Conservation (phyloP, 2,888 invertebrate species). For the Diploptera punctata region DNA sequence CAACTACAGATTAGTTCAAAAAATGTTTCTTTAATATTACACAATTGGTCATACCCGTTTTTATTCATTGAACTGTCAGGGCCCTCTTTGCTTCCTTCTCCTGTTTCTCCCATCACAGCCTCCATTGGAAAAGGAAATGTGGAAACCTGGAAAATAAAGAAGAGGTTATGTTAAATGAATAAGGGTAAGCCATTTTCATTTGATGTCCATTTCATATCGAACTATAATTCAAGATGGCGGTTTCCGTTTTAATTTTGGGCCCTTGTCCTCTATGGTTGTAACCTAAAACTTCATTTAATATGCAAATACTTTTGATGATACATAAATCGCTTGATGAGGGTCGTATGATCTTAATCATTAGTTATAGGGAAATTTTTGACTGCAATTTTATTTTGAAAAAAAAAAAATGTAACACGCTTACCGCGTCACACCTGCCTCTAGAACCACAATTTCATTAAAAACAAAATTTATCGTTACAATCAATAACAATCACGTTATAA, state of each 20-base stretch:
- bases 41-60: constrained; percentile 15
- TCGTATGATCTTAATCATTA: not conserved
- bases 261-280: not conserved
- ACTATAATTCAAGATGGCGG: constrained; percentile 41
- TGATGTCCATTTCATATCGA: constrained; percentile 18
- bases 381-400: not conserved
- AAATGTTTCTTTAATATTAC: no score
- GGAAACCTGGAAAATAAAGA: constrained; percentile 27
- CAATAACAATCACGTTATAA: no score
- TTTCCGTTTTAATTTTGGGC: constrained; percentile 13
- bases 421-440: constrained; percentile 41
- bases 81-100: constrained; percentile 39
- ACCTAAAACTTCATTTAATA: no score
- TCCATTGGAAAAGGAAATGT: constrained; percentile 38
- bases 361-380: not conserved
- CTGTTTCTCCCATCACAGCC: constrained; percentile 42
- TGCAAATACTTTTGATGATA: no score
- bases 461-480: not conserved
- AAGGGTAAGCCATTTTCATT: not conserved
- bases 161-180: constrained; percentile 25
- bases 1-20: no score
- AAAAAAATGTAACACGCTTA: constrained; percentile 33
- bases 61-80: constrained; percentile 22
- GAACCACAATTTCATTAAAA: constrained; percentile 9
- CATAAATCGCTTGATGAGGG: no score